Conservation (phyloP, 2,888 invertebrate genomes). For the Megalurothrips usitatus region DNA sequence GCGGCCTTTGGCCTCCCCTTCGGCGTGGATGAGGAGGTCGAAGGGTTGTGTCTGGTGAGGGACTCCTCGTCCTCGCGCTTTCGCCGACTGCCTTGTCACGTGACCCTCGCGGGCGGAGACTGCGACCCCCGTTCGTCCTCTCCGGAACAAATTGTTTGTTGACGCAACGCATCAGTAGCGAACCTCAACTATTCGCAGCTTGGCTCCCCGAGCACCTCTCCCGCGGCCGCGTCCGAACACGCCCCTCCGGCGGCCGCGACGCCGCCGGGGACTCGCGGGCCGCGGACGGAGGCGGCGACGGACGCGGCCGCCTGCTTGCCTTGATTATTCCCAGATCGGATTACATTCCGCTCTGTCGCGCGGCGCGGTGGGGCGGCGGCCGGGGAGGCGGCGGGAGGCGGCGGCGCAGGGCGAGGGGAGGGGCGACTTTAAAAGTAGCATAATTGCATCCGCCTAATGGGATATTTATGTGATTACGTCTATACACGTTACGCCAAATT, state of each 20-base stretch:
- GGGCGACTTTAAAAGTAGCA: conserved; percentile 10
- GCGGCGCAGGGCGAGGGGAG: neutral
- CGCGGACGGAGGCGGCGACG: too few relatives aligned
- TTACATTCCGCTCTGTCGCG: neutral
- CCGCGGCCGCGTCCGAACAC: neutral
- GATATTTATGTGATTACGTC: conserved; percentile 26
- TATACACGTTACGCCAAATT: conserved; percentile 20
- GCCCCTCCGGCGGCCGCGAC: too few relatives aligned
- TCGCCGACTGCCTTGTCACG: too few relatives aligned
- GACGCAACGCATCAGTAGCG: neutral
- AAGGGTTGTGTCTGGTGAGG: too few relatives aligned
- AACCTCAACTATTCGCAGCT: neutral
- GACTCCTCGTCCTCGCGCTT: too few relatives aligned
- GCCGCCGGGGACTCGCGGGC: too few relatives aligned
- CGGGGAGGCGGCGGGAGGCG: neutral
- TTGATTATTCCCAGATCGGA: conserved; percentile 19
- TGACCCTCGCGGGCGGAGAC: too few relatives aligned
- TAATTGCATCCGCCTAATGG: conserved; percentile 11
- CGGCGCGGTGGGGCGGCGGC: neutral
- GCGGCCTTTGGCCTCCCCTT: too few relatives aligned
- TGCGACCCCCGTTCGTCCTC: neutral
- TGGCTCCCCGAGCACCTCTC: neutral
- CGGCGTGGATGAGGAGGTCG: too few relatives aligned
- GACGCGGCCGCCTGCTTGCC: neutral
- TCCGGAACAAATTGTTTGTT: conserved; percentile 1